Base-by-base conservation (phyloP, 2,797 vertebrate species). In the Lagodon rhomboides region DNA sequence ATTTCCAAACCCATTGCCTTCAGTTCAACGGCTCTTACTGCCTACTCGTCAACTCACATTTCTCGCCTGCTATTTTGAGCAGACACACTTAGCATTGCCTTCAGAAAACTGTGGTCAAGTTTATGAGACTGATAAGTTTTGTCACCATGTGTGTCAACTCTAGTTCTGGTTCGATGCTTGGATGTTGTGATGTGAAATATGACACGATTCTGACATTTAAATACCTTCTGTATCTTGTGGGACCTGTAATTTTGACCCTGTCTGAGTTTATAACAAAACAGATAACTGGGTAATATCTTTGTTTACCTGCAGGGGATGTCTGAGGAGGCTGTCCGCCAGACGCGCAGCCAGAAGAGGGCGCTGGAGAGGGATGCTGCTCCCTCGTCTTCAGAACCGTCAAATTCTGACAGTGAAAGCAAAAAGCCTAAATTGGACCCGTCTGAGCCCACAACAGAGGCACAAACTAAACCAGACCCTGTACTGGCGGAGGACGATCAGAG, bases 341-440 rank as follows among this genome's bases (percentile, higher is more conserved):
- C 97, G 38, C 96, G 98, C 50, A 99, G 97, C 94, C 98, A 98
- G 92, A 99, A 98, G 91, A 96, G 98, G 87, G 97, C 96, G 0
- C 93, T 98, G 89, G 98, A 97, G 87, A 95, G 92, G 54, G 97
- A 98, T 58, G 73, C 88, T 8, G 80, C 80, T 0, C 94, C 95
- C 1, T 94, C 91, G 2, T 95, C 96, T 80, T 73, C 83, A 77
- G 97, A 97, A 66, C 59, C 88, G 5, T 84, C 88, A 0, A 91
- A 93, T 8, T 92, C 93, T 15, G 96, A 97, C 85, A 91, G 91
- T 85, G 97, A 97, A 73, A 94, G 86, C 83, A 99, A 99, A 93
- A 98, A 96, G 87, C 89, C 96, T 53, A 96, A 96, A 82, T 87
- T 97, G 94, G 97, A 98, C 73, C 91, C 90, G 38, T 93, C 93